Base-by-base conservation (phyloP, 2,888 invertebrate genomes). In the Lordiphosa andalusiaca region DNA sequence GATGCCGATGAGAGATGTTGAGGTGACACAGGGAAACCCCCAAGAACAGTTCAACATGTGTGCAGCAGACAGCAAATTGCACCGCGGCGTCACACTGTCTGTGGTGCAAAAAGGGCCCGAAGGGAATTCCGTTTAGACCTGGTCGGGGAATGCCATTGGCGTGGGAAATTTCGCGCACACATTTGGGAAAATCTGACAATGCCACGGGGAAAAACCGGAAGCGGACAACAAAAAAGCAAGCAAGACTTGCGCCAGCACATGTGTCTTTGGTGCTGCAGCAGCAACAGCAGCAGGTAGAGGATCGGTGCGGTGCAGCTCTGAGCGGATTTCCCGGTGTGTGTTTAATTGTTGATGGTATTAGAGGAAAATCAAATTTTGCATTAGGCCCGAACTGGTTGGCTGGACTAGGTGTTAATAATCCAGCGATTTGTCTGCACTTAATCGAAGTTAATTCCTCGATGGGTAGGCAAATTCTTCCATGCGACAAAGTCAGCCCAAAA, bases 261-360 rank as follows among this genome's bases (percentile, higher is more conserved):
- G 87, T 12, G 42, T 42, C 23, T 25, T 6, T 10, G 3, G 13
- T 12, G 4, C 44, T n/a, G 30, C 12, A 9, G 36, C 7, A 10
- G 42, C 83, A 78, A 13, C 12, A 9, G 36, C 7, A 10, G 42
- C 83, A 78, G 78, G 82, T 74, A 73, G 61, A 33, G 16, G 13
- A 40, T 6, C 35, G 21, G 38, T 13, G 19, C 33, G 13, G 35
- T 41, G 12, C n/a, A 13, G 42, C 30, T 41, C 52, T 49, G 68
- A 53, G 55, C 49, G 54, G 77, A 67, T 70, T 76, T 69, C 16
- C 7, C 16, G 25, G 42, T 42, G 25, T 44, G 53, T 50, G 52
- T 67, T 81, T 77, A 84, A 85, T 87, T 87, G 85, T 84, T 86
- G 80, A 81, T 85, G 86, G 84, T 67, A 73, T 86, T 86, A 75